A percentile compares a stretch with the other conserved stretches of the same genome.
Evolutionary conservation across 2,888 invertebrate species (phyloP).

Genomic region (Drosophila koepferae): DNA sequence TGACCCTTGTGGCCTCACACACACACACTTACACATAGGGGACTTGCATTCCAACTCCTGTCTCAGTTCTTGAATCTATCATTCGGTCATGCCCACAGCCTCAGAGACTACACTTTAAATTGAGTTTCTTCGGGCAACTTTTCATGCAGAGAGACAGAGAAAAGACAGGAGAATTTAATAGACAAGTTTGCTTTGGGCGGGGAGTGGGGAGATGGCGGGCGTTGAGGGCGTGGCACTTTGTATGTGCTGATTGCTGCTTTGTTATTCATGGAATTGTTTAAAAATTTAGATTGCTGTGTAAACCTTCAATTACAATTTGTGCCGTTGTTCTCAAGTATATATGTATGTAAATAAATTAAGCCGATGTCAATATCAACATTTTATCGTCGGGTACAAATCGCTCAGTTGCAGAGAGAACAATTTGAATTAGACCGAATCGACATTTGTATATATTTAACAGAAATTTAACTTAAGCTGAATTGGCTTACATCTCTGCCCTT

Average conservation of each 20-base stretch:
- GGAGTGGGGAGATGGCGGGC: not conserved
- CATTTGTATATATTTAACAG: not conserved
- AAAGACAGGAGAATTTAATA: constrained; percentile 40
- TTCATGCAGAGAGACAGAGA: constrained; percentile 13
- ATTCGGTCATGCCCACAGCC: constrained; percentile 44
- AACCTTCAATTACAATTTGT: constrained; percentile 33
- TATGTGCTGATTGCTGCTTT: constrained; percentile 68
- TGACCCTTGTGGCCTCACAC: constrained; percentile 18
- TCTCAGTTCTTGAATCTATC: constrained; percentile 56
- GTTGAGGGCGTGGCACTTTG: constrained; percentile 17
- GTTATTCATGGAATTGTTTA: constrained; percentile 73
- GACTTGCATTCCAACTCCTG: constrained; percentile 13
- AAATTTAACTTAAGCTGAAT: no score
- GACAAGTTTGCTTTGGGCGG: constrained; percentile 30
- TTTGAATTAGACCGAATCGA: not conserved
- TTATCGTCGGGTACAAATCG: not conserved
- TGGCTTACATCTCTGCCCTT: not conserved
- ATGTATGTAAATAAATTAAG: not conserved
- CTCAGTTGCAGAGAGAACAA: not conserved
- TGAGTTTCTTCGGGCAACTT: constrained; percentile 67
- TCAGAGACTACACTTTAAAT: constrained; percentile 61
- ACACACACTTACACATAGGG: constrained; percentile 4
- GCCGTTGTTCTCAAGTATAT: constrained; percentile 1
- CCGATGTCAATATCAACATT: not conserved
- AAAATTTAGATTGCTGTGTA: constrained; percentile 60